Percentiles rank a stretch among this genome's conserved stretches.
Evolutionary conservation across 2,888 invertebrate species (phyloP).

Genomic region (Desoria tigrina): DNA sequence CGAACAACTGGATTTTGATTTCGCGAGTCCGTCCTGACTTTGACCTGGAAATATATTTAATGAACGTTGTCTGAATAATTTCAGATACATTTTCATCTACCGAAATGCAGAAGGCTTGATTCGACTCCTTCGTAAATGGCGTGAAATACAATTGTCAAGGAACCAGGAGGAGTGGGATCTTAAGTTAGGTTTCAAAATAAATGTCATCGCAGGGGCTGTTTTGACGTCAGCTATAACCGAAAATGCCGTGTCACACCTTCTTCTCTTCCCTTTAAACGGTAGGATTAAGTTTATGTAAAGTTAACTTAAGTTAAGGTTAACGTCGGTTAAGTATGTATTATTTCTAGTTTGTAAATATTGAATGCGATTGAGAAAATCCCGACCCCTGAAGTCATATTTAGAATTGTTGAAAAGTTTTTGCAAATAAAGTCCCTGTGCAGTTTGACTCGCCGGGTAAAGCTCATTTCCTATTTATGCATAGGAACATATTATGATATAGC

Average conservation of each 20-base stretch:
- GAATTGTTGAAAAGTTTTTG: neutral
- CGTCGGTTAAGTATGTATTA: too few relatives aligned
- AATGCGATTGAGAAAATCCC: too few relatives aligned
- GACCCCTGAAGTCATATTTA: neutral
- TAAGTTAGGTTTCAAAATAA: slow-evolving; percentile 36
- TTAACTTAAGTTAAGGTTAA: too few relatives aligned
- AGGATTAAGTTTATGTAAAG: neutral
- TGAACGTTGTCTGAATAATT: too few relatives aligned
- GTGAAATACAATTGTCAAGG: slow-evolving; percentile 27
- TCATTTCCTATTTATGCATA: too few relatives aligned
- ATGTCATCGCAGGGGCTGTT: slow-evolving; percentile 36
- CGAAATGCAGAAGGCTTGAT: slow-evolving; percentile 27
- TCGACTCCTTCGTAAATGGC: slow-evolving; percentile 38
- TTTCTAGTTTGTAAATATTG: too few relatives aligned
- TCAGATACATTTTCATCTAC: slow-evolving; percentile 41
- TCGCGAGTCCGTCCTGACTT: too few relatives aligned
- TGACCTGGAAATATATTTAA: too few relatives aligned
- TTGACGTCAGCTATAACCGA: slow-evolving; percentile 46
- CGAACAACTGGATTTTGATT: too few relatives aligned
- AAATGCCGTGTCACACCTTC: slow-evolving; percentile 39
- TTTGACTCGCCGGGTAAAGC: too few relatives aligned
- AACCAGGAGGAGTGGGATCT: slow-evolving; percentile 33
- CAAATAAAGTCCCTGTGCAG: too few relatives aligned
- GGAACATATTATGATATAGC: too few relatives aligned
- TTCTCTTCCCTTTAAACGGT: slow-evolving; percentile 13